Evolutionary conservation across 2,797 vertebrate species (phyloP), one percentile per base, ranked within the genome.

Genomic region (Mionectes olivaceus): DNA sequence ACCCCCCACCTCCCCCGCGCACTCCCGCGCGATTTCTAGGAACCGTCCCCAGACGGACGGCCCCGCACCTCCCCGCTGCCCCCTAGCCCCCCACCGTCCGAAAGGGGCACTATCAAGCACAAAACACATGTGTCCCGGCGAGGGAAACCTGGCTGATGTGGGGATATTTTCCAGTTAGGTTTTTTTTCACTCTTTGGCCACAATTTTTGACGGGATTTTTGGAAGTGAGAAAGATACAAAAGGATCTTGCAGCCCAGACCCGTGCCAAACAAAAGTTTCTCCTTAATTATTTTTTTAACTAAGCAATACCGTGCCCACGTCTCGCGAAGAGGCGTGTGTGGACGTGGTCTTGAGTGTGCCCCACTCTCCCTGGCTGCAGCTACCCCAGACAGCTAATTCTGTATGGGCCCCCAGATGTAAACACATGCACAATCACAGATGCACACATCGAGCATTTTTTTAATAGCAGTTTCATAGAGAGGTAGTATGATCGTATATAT

Each of bases 381-480:
- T 7, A 41, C 50, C 55, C 22, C 32, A 37, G 60, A 39, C 56
- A 22, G 64, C 15, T 19, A 16, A 28, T 19, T 63, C 88, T 15
- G 63, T 28, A 56, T 81, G 77, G 41, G 68, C 80, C 88, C 89
- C 60, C 76, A 33, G 43, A 77, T 82, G 89, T 92, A 95, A 96
- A 91, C 86, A 95, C 75, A 83, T 5, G 81, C 91, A 87, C 64
- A 49, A 46, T 32, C 84, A 69, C 74, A 94, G 61, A 90, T 46
- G 55, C 68, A 89, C 67, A 74, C 59, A 86, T 43, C 25, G 52
- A 90, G 43, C 59, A 37, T 39, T 92, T 89, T 91, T 92, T 90
- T 53, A 93, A 92, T 64, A 94, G 61, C 67, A 75, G 46, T 89
- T 90, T 95, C 94, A 89, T 67, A 76, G 83, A 78, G 92, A 91